Evolutionary conservation across 1,140 invertebrate species (phyloP), one percentile per base, ranked within the genome.

Genomic region (Oryzaephilus surinamensis): DNA sequence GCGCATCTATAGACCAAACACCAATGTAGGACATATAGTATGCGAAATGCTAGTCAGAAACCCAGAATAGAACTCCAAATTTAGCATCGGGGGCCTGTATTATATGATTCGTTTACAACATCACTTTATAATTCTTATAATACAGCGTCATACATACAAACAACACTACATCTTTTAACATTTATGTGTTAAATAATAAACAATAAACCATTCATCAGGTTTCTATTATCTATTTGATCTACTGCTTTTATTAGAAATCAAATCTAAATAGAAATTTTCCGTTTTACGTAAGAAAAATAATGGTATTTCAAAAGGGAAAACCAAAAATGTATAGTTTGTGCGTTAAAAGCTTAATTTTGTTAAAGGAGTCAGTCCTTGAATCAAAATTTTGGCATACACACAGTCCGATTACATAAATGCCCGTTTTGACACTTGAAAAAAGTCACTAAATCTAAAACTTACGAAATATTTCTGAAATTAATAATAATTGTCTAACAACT

Each of bases 1-100:
- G n/a, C n/a, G n/a, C n/a, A n/a, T n/a, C n/a, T n/a, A n/a, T n/a
- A n/a, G n/a, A n/a, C n/a, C n/a, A n/a, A n/a, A n/a, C n/a, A n/a
- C 23, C 40, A 35, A 42, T 42, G 40, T 42, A 35, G 40, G 40
- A 21, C 39, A 41, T 30, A n/a, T n/a, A n/a, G n/a, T n/a, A n/a
- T n/a, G n/a, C n/a, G 32, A 11, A 28, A 42, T 39, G 18, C 39
- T 18, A 35, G 2, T 11, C 17, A 16, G 6, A 29, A 32, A 24
- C 11, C 15, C 33, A 14, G 13, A 45, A 40, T 40, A 41, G 33
- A 34, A 15, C 31, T 19, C 38, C 32, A 34, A 45, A 41, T 38
- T 43, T 43, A 43, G 41, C 30, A 17, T 11, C 41, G 32, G n/a
- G n/a, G n/a, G n/a, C n/a, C n/a, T n/a, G n/a, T n/a, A n/a, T n/a